A percentile compares a stretch with the other conserved stretches of the same genome.
Conservation (phyloP, 1,140 invertebrate species). For the Drosophila kanapiae region DNA sequence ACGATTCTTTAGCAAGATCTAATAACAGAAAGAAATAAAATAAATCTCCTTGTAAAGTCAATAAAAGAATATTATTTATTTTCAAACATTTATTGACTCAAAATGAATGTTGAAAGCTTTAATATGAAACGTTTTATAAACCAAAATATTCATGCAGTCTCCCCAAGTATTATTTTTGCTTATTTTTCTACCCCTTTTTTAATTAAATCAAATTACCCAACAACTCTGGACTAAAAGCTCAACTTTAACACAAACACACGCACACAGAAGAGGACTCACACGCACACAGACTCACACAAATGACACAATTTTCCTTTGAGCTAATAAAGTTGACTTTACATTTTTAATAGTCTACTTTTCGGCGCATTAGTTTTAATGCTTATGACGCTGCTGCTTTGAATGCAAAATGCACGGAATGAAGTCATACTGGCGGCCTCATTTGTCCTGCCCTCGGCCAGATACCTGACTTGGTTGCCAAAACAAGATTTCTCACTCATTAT, state of each 20-base stretch:
- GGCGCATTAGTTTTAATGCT: slow-evolving; percentile 79
- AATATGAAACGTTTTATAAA: no score
- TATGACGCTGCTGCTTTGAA: slow-evolving; percentile 42
- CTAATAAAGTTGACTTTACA: slow-evolving; percentile 72
- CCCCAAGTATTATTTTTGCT: neutral
- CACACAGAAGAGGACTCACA: slow-evolving; percentile 23
- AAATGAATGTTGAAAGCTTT: neutral
- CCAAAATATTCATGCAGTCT: neutral
- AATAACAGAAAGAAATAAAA: neutral
- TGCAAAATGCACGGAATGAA: slow-evolving; percentile 29
- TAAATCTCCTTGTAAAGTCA: neutral
- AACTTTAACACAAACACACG: slow-evolving; percentile 30
- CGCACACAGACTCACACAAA: slow-evolving; percentile 12
- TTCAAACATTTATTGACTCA: neutral
- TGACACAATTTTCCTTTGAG: slow-evolving; percentile 29
- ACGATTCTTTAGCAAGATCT: neutral
- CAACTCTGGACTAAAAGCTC: slow-evolving; percentile 11
- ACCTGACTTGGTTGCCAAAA: slow-evolving; percentile 54
- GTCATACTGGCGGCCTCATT: slow-evolving; percentile 1
- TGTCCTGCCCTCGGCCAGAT: slow-evolving; percentile 22
- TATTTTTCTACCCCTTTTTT: neutral
- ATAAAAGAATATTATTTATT: neutral
- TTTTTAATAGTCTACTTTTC: slow-evolving; percentile 75
- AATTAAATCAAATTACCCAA: neutral
- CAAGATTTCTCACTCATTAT: slow-evolving; percentile 44